Evolutionary conservation across 2,113 vertebrate species (phyloP), one percentile per base, ranked within the genome.

Genomic region (Eidolon helvum): DNA sequence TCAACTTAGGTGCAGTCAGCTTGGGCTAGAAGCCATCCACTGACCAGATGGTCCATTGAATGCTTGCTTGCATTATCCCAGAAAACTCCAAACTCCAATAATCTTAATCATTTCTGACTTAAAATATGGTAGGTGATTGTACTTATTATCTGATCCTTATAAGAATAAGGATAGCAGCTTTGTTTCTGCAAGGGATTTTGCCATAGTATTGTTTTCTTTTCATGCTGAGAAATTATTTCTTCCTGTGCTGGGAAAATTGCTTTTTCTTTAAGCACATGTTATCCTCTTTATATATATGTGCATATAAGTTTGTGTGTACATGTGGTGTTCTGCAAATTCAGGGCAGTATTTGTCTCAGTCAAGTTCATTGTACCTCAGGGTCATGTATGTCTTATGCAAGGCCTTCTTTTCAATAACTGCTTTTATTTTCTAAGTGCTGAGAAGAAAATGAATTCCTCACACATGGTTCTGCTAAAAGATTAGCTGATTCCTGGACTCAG

Each of bases 21-120:
- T 48, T 87, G 90, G 77, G 68, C 68, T 80, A 94, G 86, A 55
- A 91, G 92, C 77, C 77, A 68, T 78, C 40, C 22, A 1, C 22
- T 85, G 59, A 95, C 63, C 98, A 98, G 98, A 98, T 96, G 92
- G 94, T n/a, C 61, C 14, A 7, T 30, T 95, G 97, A 92, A 96
- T 80, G 26, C 33, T 83, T 96, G 74, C 95, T 90, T 95, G 83
- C 83, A 75, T 75, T 91, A 66, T 21, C 0, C 0, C 40, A 45
- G 33, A 48, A 66, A 96, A 78, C 91, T 95, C 94, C 40, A 91
- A 95, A 83, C 30, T 71, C 80, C 48, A 93, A 53, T 75, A 35
- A 87, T 92, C 71, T 45, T 45, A 79, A 72, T 65, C 38, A 88
- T 84, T 72, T 85, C 57, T 84, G 6, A 86, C 55, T 88, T 87